phyloP scores from a whole-genome alignment of 2,888 invertebrate species.

The Nomada goodeniana region DNA sequence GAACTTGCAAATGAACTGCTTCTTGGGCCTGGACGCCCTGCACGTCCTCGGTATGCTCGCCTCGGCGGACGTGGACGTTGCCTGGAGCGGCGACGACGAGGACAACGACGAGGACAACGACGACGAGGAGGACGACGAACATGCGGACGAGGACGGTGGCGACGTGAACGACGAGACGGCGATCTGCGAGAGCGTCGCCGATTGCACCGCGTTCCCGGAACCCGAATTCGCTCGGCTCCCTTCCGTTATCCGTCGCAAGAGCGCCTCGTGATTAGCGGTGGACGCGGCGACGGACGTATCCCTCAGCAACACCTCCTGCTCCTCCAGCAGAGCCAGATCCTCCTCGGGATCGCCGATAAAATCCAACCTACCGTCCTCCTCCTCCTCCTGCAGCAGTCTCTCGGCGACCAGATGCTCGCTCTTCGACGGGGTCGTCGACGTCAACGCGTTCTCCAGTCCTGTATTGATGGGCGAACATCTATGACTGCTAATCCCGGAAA shows the following conservation, averaged over 20 bases:
- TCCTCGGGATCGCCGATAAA: constrained; percentile 86
- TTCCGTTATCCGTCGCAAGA: constrained; percentile 80
- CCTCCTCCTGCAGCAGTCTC: constrained; percentile 70
- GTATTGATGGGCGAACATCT: constrained; percentile 65
- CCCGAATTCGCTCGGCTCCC: constrained; percentile 46
- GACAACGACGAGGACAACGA: constrained; percentile 45
- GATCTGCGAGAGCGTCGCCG: constrained; percentile 34
- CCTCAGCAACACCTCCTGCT: constrained; percentile 89
- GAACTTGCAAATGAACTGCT: constrained; percentile 99
- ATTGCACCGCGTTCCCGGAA: constrained; percentile 34
- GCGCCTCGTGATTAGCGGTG: constrained; percentile 73
- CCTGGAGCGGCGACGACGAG: constrained; percentile 68
- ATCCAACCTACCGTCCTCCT: constrained; percentile 75
- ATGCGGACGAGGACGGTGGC: constrained; percentile 57
- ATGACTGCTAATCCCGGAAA: constrained; percentile 70
- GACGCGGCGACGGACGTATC: constrained; percentile 80
- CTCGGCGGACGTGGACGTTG: constrained; percentile 74
- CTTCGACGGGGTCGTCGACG: constrained; percentile 37
- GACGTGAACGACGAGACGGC: constrained; percentile 54
- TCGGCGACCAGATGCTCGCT: constrained; percentile 55
- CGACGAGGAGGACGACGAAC: constrained; percentile 68
- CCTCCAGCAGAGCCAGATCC: constrained; percentile 90
- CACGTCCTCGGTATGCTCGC: constrained; percentile 76
- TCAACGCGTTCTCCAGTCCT: constrained; percentile 83
- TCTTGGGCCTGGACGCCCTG: constrained; percentile 87